Evolutionary conservation across 2,888 invertebrate genomes (phyloP).

Genomic region (Pollenia labialis): DNA sequence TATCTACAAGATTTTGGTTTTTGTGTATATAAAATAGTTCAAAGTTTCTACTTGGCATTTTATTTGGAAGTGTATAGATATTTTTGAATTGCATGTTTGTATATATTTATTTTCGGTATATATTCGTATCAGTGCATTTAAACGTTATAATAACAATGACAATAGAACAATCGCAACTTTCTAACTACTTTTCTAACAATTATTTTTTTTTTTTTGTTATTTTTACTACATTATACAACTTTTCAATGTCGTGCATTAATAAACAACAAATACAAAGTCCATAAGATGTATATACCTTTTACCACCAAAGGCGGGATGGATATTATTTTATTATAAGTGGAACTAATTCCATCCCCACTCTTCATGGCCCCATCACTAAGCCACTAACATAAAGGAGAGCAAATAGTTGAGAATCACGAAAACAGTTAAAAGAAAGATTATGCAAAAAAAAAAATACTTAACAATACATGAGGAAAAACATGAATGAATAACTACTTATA

Average conservation of each 20-base stretch:
- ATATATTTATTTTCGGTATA: not conserved
- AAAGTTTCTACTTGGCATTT: not conserved
- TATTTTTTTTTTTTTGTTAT: not conserved
- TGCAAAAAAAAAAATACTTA: not conserved
- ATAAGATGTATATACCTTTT: constrained; percentile 14
- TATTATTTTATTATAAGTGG: constrained; percentile 5
- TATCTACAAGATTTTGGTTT: no score
- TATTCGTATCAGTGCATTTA: constrained; percentile 8
- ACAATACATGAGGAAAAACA: constrained; percentile 16
- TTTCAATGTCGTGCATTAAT: constrained; percentile 43
- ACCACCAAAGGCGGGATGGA: no score
- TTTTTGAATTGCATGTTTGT: constrained; percentile 24
- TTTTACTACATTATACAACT: constrained; percentile 20
- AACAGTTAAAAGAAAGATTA: constrained; percentile 22
- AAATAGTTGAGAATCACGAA: not conserved
- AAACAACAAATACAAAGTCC: constrained; percentile 62
- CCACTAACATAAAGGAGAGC: not conserved
- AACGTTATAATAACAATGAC: constrained; percentile 53
- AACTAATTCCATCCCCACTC: not conserved
- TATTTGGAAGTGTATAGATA: not conserved
- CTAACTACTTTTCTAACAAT: constrained; percentile 39
- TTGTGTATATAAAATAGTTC: not conserved
- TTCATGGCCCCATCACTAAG: not conserved
- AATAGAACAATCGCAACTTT: constrained; percentile 62
- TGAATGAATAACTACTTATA: constrained; percentile 12